Base-by-base conservation (phyloP, 2,797 vertebrate species). In the Pangasius krempfi region DNA sequence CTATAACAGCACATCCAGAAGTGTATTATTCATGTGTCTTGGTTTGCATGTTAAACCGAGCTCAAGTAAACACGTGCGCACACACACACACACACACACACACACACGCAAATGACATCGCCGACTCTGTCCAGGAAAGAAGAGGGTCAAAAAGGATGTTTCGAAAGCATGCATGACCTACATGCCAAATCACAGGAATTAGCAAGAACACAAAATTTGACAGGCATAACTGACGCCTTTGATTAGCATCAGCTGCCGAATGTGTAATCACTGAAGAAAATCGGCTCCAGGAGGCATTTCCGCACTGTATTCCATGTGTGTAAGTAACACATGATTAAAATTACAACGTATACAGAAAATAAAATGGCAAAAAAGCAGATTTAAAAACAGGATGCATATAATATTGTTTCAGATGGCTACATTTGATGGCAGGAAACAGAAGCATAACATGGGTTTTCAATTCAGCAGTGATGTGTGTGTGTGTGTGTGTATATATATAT, bases 211-310 rank as follows among this genome's bases (percentile, higher is more conserved):
- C 54, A 30, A 90, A 91, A 90, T 80, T 86, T 83, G 88, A 94
- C 92, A 92, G 93, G 95, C 89, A 95, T 91, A 89, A 94, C 27
- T 14, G 47, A 58, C 20, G 20, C 76, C 33, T 22, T 80, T 20
- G 50, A 73, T 95, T 95, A 95, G 94, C 94, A 94, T 94, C 94
- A 96, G 95, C 95, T 96, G 95, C 95, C 95, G 95, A 94, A 95
- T 93, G 94, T 94, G 93, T 94, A 93, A 93, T 95, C 93, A 94
- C 92, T 93, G 91, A 93, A 93, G 73, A 27, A 88, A 85, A 80
- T 85, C 92, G 93, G 92, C 93, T 95, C 94, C 93, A 94, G 94
- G 92, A 91, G 93, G 93, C 94, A 86, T 92, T 93, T 84, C 52
- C 82, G 64, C 84, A 93, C 93, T 92, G 92, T 92, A 94, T 90